Percentiles rank a stretch among this genome's conserved stretches.
Evolutionary conservation across 1,140 invertebrate genomes (phyloP).

Genomic region (Augochlora pura): DNA sequence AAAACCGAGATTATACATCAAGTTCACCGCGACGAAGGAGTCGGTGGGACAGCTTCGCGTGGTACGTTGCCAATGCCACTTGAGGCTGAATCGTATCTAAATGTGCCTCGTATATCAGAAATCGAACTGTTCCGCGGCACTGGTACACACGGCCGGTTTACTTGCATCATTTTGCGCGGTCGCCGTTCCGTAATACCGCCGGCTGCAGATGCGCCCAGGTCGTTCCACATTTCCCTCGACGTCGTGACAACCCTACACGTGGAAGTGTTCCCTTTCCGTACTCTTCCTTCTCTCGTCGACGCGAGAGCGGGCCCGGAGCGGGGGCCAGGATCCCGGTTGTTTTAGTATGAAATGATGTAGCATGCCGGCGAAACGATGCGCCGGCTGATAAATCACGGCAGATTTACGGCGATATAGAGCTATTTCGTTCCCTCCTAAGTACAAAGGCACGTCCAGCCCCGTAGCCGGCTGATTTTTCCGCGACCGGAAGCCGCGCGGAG

Average conservation of each 20-base stretch:
- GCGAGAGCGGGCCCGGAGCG: neutral
- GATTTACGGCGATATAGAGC: constrained; percentile 35
- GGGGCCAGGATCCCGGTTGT: constrained; percentile 29
- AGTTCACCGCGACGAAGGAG: constrained; percentile 43
- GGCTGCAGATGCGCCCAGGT: constrained; percentile 39
- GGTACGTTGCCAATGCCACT: constrained; percentile 51
- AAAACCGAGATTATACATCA: constrained; percentile 59
- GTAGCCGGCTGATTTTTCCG: constrained; percentile 1
- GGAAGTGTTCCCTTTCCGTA: constrained; percentile 49
- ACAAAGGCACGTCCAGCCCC: constrained; percentile 10
- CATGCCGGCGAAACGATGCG: constrained; percentile 13
- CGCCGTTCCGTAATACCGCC: constrained; percentile 30
- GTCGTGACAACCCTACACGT: constrained; percentile 53
- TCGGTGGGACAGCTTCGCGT: constrained; percentile 7
- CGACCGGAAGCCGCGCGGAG: neutral
- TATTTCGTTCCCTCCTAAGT: constrained; percentile 28
- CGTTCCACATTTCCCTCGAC: constrained; percentile 36
- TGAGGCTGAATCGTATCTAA: constrained; percentile 61
- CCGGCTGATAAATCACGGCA: constrained; percentile 37
- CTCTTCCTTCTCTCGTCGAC: neutral
- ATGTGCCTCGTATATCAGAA: constrained; percentile 65
- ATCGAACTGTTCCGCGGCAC: constrained; percentile 54
- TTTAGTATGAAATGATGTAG: constrained; percentile 48
- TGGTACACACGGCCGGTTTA: constrained; percentile 35
- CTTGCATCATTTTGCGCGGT: constrained; percentile 56